Conservation (phyloP, 2,797 vertebrate species). For the Chanos chanos region DNA sequence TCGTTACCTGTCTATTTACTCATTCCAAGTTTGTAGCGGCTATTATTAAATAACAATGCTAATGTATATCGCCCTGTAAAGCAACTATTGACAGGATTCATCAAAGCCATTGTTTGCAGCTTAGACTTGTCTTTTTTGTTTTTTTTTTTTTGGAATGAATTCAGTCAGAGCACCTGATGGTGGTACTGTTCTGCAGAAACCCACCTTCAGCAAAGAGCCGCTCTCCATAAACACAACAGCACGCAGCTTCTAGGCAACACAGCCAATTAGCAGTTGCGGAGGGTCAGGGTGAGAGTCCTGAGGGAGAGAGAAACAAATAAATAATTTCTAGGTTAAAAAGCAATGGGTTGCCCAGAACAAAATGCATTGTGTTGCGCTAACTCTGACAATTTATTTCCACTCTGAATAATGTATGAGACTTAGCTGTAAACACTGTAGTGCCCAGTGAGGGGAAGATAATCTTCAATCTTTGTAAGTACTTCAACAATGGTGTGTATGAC, state of each 20-base stretch:
- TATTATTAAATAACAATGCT: no score
- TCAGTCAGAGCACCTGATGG: neutral
- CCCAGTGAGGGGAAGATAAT: conserved; percentile 75
- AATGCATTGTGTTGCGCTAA: conserved; percentile 78
- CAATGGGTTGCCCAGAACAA: conserved; percentile 79
- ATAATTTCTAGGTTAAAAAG: conserved; percentile 85
- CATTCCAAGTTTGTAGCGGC: no score
- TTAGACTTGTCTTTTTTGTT: no score
- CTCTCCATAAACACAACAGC: conserved; percentile 1
- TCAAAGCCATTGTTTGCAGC: no score
- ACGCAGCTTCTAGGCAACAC: conserved; percentile 46
- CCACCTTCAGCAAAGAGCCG: neutral
- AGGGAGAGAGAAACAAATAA: conserved; percentile 73
- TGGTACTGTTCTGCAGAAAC: neutral
- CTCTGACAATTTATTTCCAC: conserved; percentile 81
- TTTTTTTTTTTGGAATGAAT: no score
- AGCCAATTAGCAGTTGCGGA: conserved; percentile 71
- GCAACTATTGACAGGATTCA: no score
- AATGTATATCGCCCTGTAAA: no score
- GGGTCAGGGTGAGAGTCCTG: conserved; percentile 67
- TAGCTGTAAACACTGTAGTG: conserved; percentile 69
- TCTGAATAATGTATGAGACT: conserved; percentile 81
- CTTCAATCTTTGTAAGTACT: conserved; percentile 72
- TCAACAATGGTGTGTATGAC: conserved; percentile 67
- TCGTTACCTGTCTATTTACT: no score